phyloP scores from a whole-genome alignment of 2,888 invertebrate genomes.

The Arge pagana region DNA sequence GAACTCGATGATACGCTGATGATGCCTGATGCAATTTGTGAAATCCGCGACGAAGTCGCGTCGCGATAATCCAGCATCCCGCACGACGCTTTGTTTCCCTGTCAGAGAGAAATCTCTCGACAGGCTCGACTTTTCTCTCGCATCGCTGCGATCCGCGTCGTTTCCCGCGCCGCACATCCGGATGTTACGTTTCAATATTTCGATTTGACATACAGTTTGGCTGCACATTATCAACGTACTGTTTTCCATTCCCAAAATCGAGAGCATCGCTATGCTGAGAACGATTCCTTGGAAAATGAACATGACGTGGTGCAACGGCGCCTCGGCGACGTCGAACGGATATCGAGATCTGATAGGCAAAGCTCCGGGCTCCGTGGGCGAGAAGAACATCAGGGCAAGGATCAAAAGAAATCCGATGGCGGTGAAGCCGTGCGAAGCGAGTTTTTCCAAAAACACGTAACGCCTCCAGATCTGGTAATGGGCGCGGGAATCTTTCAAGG shows the following conservation, averaged over 20 bases:
- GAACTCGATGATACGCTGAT: slow-evolving; percentile 38
- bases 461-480: slow-evolving; percentile 29
- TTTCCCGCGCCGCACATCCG: slow-evolving; percentile 27
- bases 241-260: slow-evolving; percentile 41
- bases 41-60: slow-evolving; percentile 30
- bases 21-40: slow-evolving; percentile 35
- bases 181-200: slow-evolving; percentile 37
- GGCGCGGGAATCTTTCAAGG: slow-evolving; percentile 31
- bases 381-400: slow-evolving; percentile 37
- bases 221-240: slow-evolving; percentile 33
- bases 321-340: slow-evolving; percentile 40
- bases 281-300: slow-evolving; percentile 36
- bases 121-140: too few relatives aligned
- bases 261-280: slow-evolving; percentile 32
- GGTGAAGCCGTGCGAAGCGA: slow-evolving; percentile 33
- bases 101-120: too few relatives aligned
- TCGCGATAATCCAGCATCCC: too few relatives aligned
- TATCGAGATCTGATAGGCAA: slow-evolving; percentile 44
- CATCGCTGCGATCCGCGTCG: not conserved
- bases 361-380: slow-evolving; percentile 36
- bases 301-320: slow-evolving; percentile 37
- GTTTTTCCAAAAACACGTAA: slow-evolving; percentile 29
- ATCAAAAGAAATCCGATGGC: slow-evolving; percentile 31
- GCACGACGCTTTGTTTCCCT: too few relatives aligned
- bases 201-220: slow-evolving; percentile 36